phyloP scores from a whole-genome alignment of 2,888 invertebrate species.

The Idaea dimidiata region DNA sequence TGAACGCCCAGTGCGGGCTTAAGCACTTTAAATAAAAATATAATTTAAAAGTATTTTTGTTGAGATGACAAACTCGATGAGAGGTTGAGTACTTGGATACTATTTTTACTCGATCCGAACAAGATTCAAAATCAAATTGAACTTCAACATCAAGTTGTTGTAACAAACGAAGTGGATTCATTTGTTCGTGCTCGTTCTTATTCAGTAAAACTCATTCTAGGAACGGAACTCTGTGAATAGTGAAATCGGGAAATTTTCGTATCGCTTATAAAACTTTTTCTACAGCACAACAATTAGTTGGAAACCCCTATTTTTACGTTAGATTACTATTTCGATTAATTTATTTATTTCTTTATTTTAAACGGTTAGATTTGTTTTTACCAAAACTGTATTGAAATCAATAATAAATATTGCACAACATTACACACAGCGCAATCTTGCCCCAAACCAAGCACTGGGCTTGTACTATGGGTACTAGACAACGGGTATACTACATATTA shows the following conservation, averaged over 20 bases:
- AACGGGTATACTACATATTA: too few relatives aligned
- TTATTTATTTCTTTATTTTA: background rate
- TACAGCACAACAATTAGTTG: background rate
- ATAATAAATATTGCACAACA: too few relatives aligned
- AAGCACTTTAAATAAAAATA: too few relatives aligned
- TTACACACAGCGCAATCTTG: too few relatives aligned
- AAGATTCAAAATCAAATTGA: slow-evolving; percentile 26
- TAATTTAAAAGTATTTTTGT: too few relatives aligned
- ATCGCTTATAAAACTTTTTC: slow-evolving; percentile 13
- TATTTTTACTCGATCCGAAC: slow-evolving; percentile 1
- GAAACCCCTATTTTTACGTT: background rate
- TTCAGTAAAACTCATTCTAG: slow-evolving; percentile 24
- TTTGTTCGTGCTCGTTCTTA: slow-evolving; percentile 27
- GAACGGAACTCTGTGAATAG: slow-evolving; percentile 23
- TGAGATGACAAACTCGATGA: too few relatives aligned
- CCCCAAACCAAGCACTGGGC: too few relatives aligned
- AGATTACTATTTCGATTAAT: background rate
- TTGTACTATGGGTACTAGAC: too few relatives aligned
- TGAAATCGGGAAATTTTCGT: slow-evolving; percentile 19
- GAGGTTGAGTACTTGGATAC: background rate
- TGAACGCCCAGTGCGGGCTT: too few relatives aligned
- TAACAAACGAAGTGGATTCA: slow-evolving; percentile 24
- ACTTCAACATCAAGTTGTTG: slow-evolving; percentile 26
- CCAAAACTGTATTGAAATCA: background rate
- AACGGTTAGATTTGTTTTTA: background rate